Conservation (phyloP, 1,140 invertebrate genomes). For the Trachymyrmex cornetzi region DNA sequence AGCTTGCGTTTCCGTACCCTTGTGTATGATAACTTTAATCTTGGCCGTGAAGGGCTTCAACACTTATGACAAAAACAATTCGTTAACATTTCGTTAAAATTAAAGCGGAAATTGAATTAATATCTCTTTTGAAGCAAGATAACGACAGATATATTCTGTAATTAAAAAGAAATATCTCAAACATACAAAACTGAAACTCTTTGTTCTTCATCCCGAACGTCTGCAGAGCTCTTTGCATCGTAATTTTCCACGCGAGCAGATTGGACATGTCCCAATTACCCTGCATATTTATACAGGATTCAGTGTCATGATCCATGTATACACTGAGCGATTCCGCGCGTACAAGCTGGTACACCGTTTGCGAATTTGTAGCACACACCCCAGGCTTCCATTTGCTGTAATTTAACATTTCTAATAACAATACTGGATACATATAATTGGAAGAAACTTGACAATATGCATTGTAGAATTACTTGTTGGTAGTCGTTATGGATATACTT, state of each 20-base stretch:
- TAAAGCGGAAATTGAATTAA: background rate
- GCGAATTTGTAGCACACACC: constrained; percentile 88
- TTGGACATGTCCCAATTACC: constrained; percentile 87
- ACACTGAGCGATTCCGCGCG: constrained; percentile 92
- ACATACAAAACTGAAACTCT: constrained; percentile 92
- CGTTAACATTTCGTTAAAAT: background rate
- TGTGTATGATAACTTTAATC: constrained; percentile 93
- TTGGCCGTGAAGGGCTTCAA: constrained; percentile 92
- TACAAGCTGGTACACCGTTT: constrained; percentile 92
- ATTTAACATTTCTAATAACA: constrained; percentile 45
- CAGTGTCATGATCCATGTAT: constrained; percentile 91
- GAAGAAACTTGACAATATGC: background rate
- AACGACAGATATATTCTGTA: background rate
- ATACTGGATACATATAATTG: background rate
- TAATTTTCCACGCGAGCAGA: constrained; percentile 90
- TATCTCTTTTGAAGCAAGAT: background rate
- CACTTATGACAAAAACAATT: constrained; percentile 85
- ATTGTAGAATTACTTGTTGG: constrained; percentile 89
- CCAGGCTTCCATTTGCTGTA: constrained; percentile 93
- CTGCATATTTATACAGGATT: constrained; percentile 84
- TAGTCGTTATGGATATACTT: constrained; percentile 92
- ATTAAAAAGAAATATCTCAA: constrained; percentile 3
- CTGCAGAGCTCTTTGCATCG: constrained; percentile 91
- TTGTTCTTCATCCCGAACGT: constrained; percentile 92
- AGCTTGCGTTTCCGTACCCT: constrained; percentile 90